Conservation (phyloP, 2,797 vertebrate species). For the Podargus strigoides region DNA sequence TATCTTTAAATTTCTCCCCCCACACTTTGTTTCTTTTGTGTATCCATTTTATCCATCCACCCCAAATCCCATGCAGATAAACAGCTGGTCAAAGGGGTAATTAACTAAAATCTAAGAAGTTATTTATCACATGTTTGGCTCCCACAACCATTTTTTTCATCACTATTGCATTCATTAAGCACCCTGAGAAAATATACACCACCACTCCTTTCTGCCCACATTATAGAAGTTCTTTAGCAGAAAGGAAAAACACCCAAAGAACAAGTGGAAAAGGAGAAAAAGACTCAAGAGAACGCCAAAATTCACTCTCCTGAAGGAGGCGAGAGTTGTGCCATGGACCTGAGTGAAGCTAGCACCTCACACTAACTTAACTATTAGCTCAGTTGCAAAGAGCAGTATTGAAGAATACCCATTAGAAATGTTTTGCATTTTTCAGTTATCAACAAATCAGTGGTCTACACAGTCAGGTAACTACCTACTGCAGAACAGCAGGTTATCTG, state of each 20-base stretch:
- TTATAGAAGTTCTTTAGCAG: background rate
- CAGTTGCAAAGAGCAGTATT: background rate
- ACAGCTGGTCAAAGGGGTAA: background rate
- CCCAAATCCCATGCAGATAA: background rate
- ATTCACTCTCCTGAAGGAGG: background rate
- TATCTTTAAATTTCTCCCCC: background rate
- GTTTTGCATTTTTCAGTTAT: no score
- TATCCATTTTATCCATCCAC: background rate
- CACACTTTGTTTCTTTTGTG: background rate
- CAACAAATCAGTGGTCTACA: accelerated
- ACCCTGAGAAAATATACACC: background rate
- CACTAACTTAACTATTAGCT: background rate
- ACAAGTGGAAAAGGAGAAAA: background rate
- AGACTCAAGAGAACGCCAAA: background rate
- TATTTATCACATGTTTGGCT: background rate
- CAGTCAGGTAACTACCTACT: background rate
- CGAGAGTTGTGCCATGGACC: background rate
- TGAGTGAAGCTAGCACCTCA: background rate
- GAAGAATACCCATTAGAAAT: no score
- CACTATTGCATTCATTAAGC: background rate
- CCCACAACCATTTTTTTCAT: background rate
- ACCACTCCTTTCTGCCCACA: accelerated
- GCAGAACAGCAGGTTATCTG: background rate
- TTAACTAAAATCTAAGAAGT: background rate
- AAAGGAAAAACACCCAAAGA: background rate